phyloP scores from a whole-genome alignment of 2,888 invertebrate genomes.

The Sycophila texana region DNA sequence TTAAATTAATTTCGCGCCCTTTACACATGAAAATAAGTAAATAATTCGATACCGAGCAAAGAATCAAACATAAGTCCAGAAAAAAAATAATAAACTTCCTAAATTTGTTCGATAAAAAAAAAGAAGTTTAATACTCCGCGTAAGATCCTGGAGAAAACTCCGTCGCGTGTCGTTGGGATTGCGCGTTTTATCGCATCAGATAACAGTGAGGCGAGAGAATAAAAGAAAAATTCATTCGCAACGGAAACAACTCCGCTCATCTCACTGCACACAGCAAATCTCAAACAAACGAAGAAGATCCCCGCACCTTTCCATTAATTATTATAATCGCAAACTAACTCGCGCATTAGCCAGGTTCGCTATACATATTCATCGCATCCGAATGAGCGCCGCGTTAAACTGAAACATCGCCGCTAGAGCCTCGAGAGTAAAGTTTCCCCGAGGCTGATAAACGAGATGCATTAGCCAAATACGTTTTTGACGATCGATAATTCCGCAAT shows the following conservation, averaged over 20 bases:
- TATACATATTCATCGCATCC: too few species aligned
- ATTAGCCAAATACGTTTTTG: constrained; percentile 8
- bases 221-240: background rate
- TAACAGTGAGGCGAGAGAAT: background rate
- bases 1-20: too few species aligned
- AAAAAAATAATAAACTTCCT: constrained; percentile 12
- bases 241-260: background rate
- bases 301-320: too few species aligned
- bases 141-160: constrained; percentile 2
- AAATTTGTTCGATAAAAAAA: constrained; percentile 24
- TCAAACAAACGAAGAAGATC: background rate
- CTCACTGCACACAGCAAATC: background rate
- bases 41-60: too few species aligned
- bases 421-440: too few species aligned
- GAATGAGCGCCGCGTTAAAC: too few species aligned
- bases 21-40: too few species aligned
- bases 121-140: background rate
- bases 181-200: constrained; percentile 26
- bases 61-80: too few species aligned
- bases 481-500: constrained; percentile 18
- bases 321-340: too few species aligned
- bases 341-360: too few species aligned
- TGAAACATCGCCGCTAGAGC: too few species aligned
- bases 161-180: constrained; percentile 7
- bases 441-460: too few species aligned